Conservation (phyloP, 2,888 invertebrate species). For the Pammene fasciana region DNA sequence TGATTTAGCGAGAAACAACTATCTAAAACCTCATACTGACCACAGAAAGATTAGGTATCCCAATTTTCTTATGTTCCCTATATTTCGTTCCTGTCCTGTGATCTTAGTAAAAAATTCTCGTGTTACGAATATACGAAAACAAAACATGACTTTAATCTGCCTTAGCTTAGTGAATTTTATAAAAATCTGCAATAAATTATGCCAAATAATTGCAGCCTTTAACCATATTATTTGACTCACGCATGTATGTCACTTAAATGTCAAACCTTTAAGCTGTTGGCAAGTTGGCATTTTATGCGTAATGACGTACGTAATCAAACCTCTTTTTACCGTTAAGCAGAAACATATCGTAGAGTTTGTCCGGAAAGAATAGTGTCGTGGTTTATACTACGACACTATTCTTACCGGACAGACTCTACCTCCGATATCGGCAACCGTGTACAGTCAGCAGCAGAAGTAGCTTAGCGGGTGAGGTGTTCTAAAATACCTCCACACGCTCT, state of each 20-base stretch:
- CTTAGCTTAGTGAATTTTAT: not conserved
- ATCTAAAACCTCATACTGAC: too few species aligned
- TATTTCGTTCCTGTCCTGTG: slow-evolving; percentile 50
- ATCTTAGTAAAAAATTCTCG: not conserved
- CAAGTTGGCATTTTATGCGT: not conserved
- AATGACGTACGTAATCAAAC: slow-evolving; percentile 19
- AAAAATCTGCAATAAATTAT: not conserved
- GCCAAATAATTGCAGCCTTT: not conserved
- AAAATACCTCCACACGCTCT: too few species aligned
- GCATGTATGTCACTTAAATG: slow-evolving; percentile 26
- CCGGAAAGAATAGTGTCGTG: too few species aligned
- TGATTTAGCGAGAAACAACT: too few species aligned
- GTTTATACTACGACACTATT: too few species aligned
- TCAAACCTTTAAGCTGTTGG: slow-evolving; percentile 12
- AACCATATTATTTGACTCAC: not conserved
- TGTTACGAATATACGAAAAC: too few species aligned
- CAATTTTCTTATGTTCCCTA: not conserved
- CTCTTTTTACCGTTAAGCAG: not conserved
- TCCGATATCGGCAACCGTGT: not conserved
- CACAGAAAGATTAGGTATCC: too few species aligned
- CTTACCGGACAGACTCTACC: too few species aligned
- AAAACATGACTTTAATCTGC: too few species aligned
- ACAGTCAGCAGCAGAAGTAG: too few species aligned
- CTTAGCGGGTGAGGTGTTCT: too few species aligned
- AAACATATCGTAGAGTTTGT: too few species aligned